Percentiles rank a stretch among this genome's conserved stretches.
Conservation (phyloP, 2,113 vertebrate species). For the human (Homo sapiens) region DNA sequence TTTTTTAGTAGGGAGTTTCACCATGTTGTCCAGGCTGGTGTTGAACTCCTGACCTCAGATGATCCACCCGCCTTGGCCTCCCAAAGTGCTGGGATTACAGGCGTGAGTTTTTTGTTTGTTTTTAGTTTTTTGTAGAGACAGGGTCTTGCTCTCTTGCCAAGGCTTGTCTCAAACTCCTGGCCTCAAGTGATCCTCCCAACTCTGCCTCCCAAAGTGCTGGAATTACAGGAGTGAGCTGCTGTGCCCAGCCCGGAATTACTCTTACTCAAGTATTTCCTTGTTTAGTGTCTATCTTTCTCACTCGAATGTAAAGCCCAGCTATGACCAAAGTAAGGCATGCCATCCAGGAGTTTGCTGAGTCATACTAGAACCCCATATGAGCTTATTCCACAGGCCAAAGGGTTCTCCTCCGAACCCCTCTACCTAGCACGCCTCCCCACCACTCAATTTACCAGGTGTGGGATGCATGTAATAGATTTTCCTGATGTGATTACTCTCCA, state of each 20-base stretch:
- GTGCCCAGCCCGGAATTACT: neutral
- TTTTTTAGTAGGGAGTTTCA: too few relatives aligned
- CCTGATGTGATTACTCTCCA: neutral
- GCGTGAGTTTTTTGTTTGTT: too few relatives aligned
- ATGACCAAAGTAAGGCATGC: neutral
- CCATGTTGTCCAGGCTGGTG: too few relatives aligned
- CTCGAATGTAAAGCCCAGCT: neutral
- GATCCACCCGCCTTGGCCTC: too few relatives aligned
- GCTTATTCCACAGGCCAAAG: neutral
- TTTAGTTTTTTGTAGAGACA: too few relatives aligned
- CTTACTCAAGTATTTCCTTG: neutral
- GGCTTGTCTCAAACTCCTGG: too few relatives aligned
- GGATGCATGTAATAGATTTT: neutral
- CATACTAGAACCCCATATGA: neutral
- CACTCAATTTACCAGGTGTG: neutral
- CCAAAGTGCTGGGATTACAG: too few relatives aligned
- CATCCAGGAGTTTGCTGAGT: neutral
- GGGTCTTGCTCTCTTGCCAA: too few relatives aligned
- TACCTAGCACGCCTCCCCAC: neutral
- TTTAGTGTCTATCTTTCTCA: neutral
- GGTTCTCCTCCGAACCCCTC: neutral
- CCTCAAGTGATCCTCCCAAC: too few relatives aligned
- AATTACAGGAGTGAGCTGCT: too few relatives aligned
- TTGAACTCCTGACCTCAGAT: too few relatives aligned
- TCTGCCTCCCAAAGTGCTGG: too few relatives aligned